Evolutionary conservation across 2,113 vertebrate genomes (phyloP).

Genomic region (Bettongia penicillata): DNA sequence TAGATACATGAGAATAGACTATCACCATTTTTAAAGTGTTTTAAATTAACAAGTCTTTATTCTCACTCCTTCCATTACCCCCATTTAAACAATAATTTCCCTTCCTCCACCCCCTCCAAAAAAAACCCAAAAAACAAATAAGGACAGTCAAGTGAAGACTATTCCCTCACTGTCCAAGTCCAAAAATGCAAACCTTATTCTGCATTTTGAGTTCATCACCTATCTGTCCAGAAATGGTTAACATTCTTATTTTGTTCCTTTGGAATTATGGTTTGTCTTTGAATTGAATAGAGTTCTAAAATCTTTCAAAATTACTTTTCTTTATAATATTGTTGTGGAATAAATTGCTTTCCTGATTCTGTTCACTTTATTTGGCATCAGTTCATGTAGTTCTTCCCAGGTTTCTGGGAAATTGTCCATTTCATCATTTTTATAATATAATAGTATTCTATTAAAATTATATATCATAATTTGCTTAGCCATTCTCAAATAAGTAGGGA

Average conservation of each 20-base stretch:
- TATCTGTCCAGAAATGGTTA: background rate
- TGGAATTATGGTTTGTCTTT: background rate
- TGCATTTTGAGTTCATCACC: background rate
- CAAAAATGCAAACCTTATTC: background rate
- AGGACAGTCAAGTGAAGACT: background rate
- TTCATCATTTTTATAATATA: background rate
- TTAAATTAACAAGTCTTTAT: background rate
- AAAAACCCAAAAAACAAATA: background rate
- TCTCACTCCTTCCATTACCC: background rate
- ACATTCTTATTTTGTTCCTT: background rate
- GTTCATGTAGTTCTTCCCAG: background rate
- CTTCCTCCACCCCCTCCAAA: background rate
- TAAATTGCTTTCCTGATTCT: background rate
- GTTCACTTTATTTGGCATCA: background rate
- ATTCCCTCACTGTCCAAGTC: background rate
- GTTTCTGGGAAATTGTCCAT: background rate
- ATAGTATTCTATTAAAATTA: background rate
- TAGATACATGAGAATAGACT: background rate
- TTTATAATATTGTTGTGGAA: background rate
- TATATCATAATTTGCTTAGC: background rate
- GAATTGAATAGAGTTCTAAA: background rate
- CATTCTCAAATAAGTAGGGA: background rate
- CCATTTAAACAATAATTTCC: background rate
- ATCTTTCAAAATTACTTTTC: background rate
- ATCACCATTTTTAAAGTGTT: background rate